phyloP scores from a whole-genome alignment of 2,888 invertebrate genomes.

The Cheilosia scutellata region DNA sequence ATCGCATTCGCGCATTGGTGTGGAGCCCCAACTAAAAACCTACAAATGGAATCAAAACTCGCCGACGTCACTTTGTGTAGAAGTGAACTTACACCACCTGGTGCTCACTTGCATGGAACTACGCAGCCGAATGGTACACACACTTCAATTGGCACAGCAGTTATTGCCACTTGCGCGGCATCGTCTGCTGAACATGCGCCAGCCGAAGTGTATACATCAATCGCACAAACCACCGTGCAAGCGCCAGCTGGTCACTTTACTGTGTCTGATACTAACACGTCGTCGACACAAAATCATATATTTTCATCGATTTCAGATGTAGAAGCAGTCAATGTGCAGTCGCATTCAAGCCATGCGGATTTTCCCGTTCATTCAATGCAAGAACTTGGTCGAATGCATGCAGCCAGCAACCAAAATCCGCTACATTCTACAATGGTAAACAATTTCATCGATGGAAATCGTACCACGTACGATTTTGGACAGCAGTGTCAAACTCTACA shows the following conservation, averaged over 20 bases:
- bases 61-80: too few species aligned
- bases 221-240: background rate
- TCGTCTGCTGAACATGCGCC: background rate
- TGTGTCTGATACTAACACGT: background rate
- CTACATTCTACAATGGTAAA: slow-evolving; percentile 2
- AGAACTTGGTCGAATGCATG: too few species aligned
- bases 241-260: background rate
- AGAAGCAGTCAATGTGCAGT: too few species aligned
- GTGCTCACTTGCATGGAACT: too few species aligned
- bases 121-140: background rate
- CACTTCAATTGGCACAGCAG: background rate
- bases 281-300: background rate
- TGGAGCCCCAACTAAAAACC: too few species aligned
- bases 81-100: too few species aligned
- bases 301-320: background rate
- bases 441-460: slow-evolving; percentile 5
- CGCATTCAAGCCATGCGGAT: too few species aligned
- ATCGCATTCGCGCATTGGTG: too few species aligned
- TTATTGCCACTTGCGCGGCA: slow-evolving; percentile 1
- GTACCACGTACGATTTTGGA: background rate
- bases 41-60: too few species aligned
- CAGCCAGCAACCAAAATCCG: background rate
- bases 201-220: too few species aligned
- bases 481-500: background rate
- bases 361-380: too few species aligned